Evolutionary conservation across 2,888 invertebrate species (phyloP).

Genomic region (Hemistola chrysoprasaria): DNA sequence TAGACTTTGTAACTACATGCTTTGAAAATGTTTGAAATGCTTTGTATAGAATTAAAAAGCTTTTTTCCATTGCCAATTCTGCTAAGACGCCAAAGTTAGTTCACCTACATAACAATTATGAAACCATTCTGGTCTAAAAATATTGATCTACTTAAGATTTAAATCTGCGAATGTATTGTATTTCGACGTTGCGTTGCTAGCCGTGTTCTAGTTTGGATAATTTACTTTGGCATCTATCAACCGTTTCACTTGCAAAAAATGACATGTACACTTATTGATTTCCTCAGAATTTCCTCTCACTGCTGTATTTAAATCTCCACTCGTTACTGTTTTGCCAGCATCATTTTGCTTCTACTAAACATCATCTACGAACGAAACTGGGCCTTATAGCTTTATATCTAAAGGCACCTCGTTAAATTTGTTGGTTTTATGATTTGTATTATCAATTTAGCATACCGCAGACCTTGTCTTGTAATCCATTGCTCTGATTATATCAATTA

Average conservation of each 20-base stretch:
- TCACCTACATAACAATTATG: no score
- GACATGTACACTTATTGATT: slow-evolving; percentile 41
- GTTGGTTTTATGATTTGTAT: slow-evolving; percentile 8
- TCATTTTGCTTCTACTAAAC: slow-evolving; percentile 19
- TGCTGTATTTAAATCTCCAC: slow-evolving; percentile 41
- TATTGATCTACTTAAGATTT: no score
- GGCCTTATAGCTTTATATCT: slow-evolving; percentile 8
- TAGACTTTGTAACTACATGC: no score
- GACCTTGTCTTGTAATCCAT: slow-evolving; percentile 46
- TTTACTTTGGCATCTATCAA: background rate
- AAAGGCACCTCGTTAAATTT: slow-evolving; percentile 3
- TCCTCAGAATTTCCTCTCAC: slow-evolving; percentile 45
- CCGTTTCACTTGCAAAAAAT: slow-evolving; percentile 11
- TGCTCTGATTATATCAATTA: slow-evolving; percentile 59
- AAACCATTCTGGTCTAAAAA: no score
- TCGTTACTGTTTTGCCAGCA: slow-evolving; percentile 33
- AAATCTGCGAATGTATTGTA: no score
- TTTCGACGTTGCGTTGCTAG: no score
- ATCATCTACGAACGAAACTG: slow-evolving; percentile 7
- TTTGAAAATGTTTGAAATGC: no score
- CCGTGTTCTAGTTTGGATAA: no score
- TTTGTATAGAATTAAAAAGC: no score
- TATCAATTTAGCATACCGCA: slow-evolving; percentile 24
- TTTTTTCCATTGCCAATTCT: no score
- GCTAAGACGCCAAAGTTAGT: no score